Evolutionary conservation across 2,113 vertebrate species (phyloP).

Genomic region (Protomyctophum bolini): DNA sequence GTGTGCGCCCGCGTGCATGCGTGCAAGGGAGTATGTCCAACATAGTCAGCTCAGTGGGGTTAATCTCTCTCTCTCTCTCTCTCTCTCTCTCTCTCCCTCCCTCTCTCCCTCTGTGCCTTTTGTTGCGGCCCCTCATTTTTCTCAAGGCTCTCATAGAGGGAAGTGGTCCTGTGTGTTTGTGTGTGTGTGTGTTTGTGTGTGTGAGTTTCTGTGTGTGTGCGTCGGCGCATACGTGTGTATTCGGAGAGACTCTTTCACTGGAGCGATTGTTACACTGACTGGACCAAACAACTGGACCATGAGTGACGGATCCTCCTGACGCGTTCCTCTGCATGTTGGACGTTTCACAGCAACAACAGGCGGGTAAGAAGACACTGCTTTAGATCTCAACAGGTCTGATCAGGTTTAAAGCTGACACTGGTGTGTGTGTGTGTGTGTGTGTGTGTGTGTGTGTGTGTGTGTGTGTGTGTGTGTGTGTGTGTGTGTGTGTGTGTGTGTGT

Average conservation of each 20-base stretch:
- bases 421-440: too few relatives aligned
- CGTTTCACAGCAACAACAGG: slow-evolving; percentile 46
- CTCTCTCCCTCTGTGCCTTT: slow-evolving; percentile 65
- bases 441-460: too few relatives aligned
- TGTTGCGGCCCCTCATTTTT: slow-evolving; percentile 72
- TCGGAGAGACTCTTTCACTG: slow-evolving; percentile 24
- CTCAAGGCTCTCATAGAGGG: slow-evolving; percentile 67
- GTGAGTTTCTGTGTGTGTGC: too few relatives aligned
- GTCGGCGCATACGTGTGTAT: too few relatives aligned
- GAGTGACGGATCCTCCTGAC: slow-evolving; percentile 57
- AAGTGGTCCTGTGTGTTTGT: slow-evolving; percentile 55
- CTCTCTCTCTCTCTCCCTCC: slow-evolving; percentile 35
- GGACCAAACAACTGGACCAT: slow-evolving; percentile 53
- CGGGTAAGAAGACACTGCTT: slow-evolving; percentile 65
- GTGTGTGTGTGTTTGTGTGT: slow-evolving; percentile 7
- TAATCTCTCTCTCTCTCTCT: slow-evolving; percentile 42
- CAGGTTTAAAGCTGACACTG: too few relatives aligned
- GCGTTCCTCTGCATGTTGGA: slow-evolving; percentile 50
- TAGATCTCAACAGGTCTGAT: too few relatives aligned
- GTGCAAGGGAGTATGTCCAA: slow-evolving; percentile 52
- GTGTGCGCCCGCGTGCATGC: slow-evolving; percentile 17
- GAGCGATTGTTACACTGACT: slow-evolving; percentile 19
- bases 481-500: not conserved
- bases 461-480: not conserved
- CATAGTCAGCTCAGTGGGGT: slow-evolving; percentile 54